phyloP scores from a whole-genome alignment of 2,888 invertebrate species.

The Oxystoma pomonae region DNA sequence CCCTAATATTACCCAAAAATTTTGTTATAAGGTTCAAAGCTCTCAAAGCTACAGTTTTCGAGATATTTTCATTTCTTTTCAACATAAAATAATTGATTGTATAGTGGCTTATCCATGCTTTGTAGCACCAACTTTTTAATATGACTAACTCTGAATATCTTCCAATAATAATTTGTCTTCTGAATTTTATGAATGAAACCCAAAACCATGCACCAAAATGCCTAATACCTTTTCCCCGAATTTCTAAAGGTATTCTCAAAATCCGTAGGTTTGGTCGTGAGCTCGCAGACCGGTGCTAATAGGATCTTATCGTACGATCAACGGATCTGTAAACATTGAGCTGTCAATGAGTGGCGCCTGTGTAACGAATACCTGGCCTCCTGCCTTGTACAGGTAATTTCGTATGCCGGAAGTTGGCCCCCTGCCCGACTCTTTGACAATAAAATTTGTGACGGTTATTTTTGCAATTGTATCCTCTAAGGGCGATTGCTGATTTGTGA shows the following conservation, averaged over 20 bases:
- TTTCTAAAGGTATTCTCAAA: neutral
- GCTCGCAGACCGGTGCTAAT: constrained; percentile 19
- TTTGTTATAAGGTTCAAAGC: too few species aligned
- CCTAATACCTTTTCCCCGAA: neutral
- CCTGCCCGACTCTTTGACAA: neutral
- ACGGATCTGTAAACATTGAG: constrained; percentile 35
- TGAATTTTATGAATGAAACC: too few species aligned
- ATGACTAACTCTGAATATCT: too few species aligned
- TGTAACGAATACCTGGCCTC: constrained; percentile 32
- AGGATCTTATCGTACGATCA: constrained; percentile 32
- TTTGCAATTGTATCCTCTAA: neutral
- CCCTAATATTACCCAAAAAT: too few species aligned
- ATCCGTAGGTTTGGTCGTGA: neutral
- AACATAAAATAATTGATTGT: too few species aligned
- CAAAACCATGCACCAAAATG: too few species aligned
- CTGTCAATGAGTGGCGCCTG: constrained; percentile 41
- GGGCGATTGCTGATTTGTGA: neutral
- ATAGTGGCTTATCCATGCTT: too few species aligned
- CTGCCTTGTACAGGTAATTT: neutral
- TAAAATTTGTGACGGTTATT: neutral
- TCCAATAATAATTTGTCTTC: too few species aligned
- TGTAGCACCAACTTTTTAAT: too few species aligned
- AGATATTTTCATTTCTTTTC: too few species aligned
- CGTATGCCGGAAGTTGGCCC: constrained; percentile 1
- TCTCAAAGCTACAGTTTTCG: too few species aligned